Conservation (phyloP, 2,113 vertebrate genomes). For the Aptenodytes patagonicus region DNA sequence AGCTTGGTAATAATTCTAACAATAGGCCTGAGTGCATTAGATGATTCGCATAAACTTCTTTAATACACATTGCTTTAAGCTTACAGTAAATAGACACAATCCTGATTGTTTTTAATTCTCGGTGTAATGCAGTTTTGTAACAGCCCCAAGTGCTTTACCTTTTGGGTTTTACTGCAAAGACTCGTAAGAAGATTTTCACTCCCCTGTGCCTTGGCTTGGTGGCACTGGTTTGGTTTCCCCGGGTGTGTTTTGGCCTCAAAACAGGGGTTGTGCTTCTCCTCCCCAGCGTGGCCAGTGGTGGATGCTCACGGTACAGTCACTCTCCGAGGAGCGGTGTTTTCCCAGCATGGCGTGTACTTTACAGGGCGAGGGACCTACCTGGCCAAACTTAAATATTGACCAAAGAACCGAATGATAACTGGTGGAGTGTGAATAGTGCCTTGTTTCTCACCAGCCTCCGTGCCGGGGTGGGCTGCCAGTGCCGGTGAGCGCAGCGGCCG, state of each 20-base stretch:
- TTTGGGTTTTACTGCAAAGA: neutral
- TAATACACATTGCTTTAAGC: constrained; percentile 66
- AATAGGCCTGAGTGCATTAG: constrained; percentile 67
- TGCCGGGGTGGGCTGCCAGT: neutral
- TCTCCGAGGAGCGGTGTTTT: neutral
- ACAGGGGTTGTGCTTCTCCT: neutral
- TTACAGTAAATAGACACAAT: constrained; percentile 63
- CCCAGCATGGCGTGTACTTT: neutral
- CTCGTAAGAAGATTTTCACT: neutral
- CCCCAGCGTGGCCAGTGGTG: accelerated
- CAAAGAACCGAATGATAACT: neutral
- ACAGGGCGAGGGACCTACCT: neutral
- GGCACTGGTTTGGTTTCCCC: neutral
- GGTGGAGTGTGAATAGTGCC: neutral
- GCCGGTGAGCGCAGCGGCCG: accelerated
- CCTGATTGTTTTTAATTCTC: constrained; percentile 57
- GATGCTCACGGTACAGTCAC: neutral
- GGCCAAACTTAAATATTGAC: constrained; percentile 62
- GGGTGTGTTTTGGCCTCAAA: neutral
- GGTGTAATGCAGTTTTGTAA: constrained; percentile 25
- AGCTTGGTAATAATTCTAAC: constrained; percentile 74
- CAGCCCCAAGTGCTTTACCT: constrained; percentile 38
- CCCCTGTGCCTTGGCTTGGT: neutral
- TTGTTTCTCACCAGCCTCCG: neutral
- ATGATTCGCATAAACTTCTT: constrained; percentile 72